phyloP scores from a whole-genome alignment of 2,797 vertebrate species.

The Crocodylus rhombifer region DNA sequence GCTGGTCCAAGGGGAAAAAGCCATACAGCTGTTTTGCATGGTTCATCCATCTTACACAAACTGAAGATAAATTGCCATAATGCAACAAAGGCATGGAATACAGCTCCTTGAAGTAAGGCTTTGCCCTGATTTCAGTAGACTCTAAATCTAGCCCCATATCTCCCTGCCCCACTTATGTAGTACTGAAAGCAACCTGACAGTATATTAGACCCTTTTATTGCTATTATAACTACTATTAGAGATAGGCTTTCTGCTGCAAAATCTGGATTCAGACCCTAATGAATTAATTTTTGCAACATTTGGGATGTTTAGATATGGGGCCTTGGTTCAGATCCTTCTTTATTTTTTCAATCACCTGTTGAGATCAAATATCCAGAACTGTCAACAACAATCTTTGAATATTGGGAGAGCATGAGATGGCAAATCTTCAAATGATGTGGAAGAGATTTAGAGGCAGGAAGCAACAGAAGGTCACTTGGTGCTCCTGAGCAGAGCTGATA shows the following conservation, averaged over 20 bases:
- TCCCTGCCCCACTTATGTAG: not conserved
- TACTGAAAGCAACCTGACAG: not conserved
- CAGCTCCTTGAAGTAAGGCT: constrained; percentile 40
- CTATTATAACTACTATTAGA: not conserved
- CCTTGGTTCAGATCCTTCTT: fast-evolving
- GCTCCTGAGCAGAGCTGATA: not conserved
- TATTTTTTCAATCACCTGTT: fast-evolving
- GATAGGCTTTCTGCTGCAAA: not conserved
- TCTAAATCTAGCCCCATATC: not conserved
- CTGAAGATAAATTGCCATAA: constrained; percentile 64
- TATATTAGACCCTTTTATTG: not conserved
- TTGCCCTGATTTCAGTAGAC: not conserved
- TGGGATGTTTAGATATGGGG: fast-evolving
- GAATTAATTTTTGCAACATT: not conserved
- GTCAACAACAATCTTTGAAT: not conserved
- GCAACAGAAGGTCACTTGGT: not conserved
- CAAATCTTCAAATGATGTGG: not conserved
- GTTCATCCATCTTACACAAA: not conserved
- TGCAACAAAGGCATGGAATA: constrained; percentile 51
- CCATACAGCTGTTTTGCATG: not conserved
- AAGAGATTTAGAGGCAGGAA: not conserved
- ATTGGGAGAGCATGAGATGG: fast-evolving
- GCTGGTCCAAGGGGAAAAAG: not conserved
- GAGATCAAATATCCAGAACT: fast-evolving
- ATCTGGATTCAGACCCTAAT: not conserved